These are phyloP conservation scores for Stenichneumon culpator DNA, from an alignment of 2,888 invertebrate species.

Conservation along the genomic window DNA sequence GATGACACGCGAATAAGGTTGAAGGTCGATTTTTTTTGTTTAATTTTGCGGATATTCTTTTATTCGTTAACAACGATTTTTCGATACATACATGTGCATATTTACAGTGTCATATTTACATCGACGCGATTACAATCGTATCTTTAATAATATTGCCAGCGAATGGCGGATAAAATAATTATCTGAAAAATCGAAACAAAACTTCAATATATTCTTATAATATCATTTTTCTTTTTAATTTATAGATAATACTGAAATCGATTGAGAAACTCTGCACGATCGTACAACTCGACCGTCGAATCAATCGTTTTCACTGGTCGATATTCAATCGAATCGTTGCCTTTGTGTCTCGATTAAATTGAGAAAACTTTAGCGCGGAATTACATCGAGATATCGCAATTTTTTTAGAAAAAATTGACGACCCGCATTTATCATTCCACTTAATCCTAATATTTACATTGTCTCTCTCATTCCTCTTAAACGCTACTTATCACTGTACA, in stretches of 20 bases:
- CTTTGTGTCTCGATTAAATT: constrained; percentile 1
- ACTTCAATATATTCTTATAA: constrained; percentile 70
- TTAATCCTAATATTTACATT: constrained; percentile 72
- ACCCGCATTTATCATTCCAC: constrained; percentile 4
- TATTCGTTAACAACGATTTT: constrained; percentile 83
- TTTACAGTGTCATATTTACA: constrained; percentile 83
- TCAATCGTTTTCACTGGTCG: constrained; percentile 9
- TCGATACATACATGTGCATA: constrained; percentile 81
- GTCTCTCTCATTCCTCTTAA: constrained; percentile 24
- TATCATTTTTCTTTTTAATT: constrained; percentile 18
- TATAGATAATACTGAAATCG: constrained; percentile 52
- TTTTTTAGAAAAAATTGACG: constrained; percentile 4
- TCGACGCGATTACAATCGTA: constrained; percentile 75
- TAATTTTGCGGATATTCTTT: constrained; percentile 78
- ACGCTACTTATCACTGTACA: constrained; percentile 78
- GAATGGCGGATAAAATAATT: constrained; percentile 77
- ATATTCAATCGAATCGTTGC: constrained; percentile 2
- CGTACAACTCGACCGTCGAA: background rate
- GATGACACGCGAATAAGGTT: background rate
- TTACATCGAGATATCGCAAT: constrained; percentile 52
- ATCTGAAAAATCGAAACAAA: constrained; percentile 77
- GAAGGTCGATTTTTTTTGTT: constrained; percentile 25
- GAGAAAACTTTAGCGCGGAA: constrained; percentile 17
- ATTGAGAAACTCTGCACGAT: constrained; percentile 46
- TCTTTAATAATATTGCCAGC: constrained; percentile 60